Conservation (phyloP, 2,113 vertebrate species). For the Strix aluco region DNA sequence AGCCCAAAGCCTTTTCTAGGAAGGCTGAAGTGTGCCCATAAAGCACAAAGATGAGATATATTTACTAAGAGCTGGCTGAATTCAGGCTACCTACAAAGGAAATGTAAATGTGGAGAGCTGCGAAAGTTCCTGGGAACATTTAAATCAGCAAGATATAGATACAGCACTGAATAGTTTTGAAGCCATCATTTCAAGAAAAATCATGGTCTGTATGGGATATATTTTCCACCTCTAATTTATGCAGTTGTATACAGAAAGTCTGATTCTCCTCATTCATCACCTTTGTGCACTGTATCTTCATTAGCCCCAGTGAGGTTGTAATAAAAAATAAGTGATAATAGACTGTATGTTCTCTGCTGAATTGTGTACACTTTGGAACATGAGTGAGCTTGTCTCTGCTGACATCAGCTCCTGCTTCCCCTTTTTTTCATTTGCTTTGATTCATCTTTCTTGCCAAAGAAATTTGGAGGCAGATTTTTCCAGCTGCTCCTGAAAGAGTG, state of each 20-base stretch:
- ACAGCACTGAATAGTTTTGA: neutral
- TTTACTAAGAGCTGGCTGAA: neutral
- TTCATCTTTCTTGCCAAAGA: slow-evolving; percentile 27
- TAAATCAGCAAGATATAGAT: neutral
- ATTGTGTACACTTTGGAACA: neutral
- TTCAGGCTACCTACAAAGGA: slow-evolving; percentile 7
- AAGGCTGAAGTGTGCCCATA: neutral
- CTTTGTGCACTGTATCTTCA: neutral
- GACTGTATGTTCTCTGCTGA: neutral
- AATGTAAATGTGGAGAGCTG: neutral
- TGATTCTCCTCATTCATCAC: neutral
- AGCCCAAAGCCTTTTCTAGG: neutral
- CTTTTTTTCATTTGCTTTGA: neutral
- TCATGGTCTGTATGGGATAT: neutral
- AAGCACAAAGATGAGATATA: neutral
- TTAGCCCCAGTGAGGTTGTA: neutral
- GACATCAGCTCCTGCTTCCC: neutral
- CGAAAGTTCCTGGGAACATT: neutral
- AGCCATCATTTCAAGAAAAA: neutral
- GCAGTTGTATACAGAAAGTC: neutral
- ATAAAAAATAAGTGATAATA: neutral
- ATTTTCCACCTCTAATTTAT: neutral
- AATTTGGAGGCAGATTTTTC: slow-evolving; percentile 28
- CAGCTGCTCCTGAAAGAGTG: slow-evolving; percentile 30
- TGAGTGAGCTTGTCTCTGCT: neutral